Percentiles rank a stretch among this genome's conserved stretches.
Conservation (phyloP, 2,888 invertebrate genomes). For the Nomada fucata region DNA sequence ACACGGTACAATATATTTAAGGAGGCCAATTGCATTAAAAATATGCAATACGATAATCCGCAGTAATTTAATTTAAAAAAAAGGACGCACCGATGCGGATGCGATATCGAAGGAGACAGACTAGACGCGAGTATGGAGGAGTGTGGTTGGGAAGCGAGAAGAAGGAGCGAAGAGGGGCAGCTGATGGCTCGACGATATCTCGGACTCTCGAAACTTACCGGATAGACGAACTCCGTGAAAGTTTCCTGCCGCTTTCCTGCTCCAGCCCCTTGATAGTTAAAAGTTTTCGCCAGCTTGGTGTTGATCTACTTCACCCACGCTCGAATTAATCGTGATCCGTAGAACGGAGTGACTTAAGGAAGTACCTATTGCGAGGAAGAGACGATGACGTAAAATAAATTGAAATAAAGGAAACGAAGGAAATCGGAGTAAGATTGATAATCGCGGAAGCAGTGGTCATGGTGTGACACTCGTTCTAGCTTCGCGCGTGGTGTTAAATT, state of each 20-base stretch:
- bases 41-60: too few relatives aligned
- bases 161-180: slow-evolving; percentile 39
- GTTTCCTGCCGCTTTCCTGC: slow-evolving; percentile 69
- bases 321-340: slow-evolving; percentile 72
- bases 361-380: slow-evolving; percentile 61
- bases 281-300: slow-evolving; percentile 68
- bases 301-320: slow-evolving; percentile 72
- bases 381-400: slow-evolving; percentile 68
- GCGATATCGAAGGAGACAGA: slow-evolving; percentile 32
- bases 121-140: slow-evolving; percentile 1
- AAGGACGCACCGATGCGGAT: slow-evolving; percentile 34
- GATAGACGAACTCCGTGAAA: slow-evolving; percentile 70
- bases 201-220: slow-evolving; percentile 71
- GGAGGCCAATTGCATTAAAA: too few relatives aligned
- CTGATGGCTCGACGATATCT: slow-evolving; percentile 72
- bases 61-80: slow-evolving; percentile 69
- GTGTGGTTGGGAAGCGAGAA: neutral
- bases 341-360: slow-evolving; percentile 67
- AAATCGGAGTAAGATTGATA: slow-evolving; percentile 29
- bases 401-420: slow-evolving; percentile 58
- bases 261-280: slow-evolving; percentile 71
- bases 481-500: slow-evolving; percentile 15
- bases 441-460: slow-evolving; percentile 36
- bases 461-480: slow-evolving; percentile 19
- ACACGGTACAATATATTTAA: too few relatives aligned